phyloP scores from a whole-genome alignment of 2,888 invertebrate species.

The Geotrupes spiniger region DNA sequence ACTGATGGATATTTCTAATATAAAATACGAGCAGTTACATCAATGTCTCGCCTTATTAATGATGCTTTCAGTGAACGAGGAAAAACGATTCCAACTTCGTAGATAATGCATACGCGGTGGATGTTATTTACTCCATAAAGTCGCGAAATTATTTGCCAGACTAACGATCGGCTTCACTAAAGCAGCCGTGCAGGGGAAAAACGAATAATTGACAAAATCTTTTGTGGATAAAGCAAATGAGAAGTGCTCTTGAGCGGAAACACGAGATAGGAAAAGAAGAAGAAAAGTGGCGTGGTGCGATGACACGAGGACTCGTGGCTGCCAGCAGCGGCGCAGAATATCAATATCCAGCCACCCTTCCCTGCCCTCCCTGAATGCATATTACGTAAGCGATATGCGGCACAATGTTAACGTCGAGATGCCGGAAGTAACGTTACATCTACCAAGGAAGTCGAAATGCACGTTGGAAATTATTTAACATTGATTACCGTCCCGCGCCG shows the following conservation, averaged over 20 bases:
- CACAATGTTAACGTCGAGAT: constrained; percentile 6
- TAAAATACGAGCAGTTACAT: no score
- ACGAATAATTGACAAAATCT: no score
- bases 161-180: no score
- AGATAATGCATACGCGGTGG: no score
- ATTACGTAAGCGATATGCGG: constrained; percentile 1
- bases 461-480: constrained; percentile 17
- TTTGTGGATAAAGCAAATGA: not conserved
- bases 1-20: no score
- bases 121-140: no score
- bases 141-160: no score
- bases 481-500: not conserved
- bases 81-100: no score
- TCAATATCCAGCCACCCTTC: constrained; percentile 2
- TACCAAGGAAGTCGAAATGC: constrained; percentile 12
- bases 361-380: not conserved
- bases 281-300: not conserved
- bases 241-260: constrained; percentile 1
- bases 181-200: no score
- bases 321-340: not conserved
- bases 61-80: no score
- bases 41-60: no score
- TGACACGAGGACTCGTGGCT: no score
- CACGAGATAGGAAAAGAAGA: constrained; percentile 2
- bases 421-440: constrained; percentile 15